Conservation (phyloP, 2,888 invertebrate genomes). For the Diplolepis rosae region DNA sequence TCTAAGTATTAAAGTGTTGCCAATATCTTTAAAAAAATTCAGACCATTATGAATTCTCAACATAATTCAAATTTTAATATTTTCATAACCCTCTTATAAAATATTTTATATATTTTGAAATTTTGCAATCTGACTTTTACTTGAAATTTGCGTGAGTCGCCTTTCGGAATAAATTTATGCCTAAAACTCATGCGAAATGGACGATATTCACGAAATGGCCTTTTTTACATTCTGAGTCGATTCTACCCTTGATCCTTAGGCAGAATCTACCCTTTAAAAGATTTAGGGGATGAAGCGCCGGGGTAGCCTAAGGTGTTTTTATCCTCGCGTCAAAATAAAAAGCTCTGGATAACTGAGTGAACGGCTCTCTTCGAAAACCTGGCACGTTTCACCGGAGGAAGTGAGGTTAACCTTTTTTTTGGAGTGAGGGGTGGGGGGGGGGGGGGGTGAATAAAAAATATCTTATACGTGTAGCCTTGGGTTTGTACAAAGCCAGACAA, state of each 20-base stretch:
- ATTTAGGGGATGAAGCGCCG: not conserved
- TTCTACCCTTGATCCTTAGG: not conserved
- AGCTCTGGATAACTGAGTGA: not conserved
- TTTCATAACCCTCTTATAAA: no score
- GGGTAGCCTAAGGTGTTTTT: slow-evolving; percentile 7
- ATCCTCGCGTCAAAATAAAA: slow-evolving; percentile 9
- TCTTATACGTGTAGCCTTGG: slow-evolving; percentile 10
- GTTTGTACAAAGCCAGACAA: not conserved
- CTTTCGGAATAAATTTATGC: not conserved
- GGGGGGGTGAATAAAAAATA: not conserved
- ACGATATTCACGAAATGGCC: not conserved
- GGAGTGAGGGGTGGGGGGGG: not conserved
- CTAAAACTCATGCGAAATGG: not conserved
- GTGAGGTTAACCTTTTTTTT: no score
- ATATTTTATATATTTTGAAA: no score
- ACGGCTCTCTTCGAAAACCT: slow-evolving; percentile 12
- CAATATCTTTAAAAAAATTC: no score
- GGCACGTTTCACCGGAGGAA: slow-evolving; percentile 16
- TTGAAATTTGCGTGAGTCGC: not conserved
- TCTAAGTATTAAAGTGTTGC: no score
- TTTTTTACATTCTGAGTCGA: not conserved
- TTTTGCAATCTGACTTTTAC: no score
- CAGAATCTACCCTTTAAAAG: slow-evolving; percentile 7
- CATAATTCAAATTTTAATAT: no score
- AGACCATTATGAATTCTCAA: no score